phyloP scores from a whole-genome alignment of 2,888 invertebrate genomes.

The Achlya flavicornis region DNA sequence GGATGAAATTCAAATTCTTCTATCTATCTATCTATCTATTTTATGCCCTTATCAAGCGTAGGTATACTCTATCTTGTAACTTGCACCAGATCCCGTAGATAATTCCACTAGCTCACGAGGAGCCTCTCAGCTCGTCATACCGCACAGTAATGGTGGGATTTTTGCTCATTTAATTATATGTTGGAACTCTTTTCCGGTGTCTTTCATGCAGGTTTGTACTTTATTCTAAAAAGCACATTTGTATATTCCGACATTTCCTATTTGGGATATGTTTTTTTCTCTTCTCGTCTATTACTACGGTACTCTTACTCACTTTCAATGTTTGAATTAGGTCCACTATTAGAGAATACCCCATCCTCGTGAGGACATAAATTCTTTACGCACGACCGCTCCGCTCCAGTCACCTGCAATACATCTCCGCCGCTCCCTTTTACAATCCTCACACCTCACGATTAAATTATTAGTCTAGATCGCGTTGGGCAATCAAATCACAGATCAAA shows the following conservation, averaged over 20 bases:
- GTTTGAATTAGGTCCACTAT: not conserved
- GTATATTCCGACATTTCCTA: no score
- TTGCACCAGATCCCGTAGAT: not conserved
- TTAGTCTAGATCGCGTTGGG: not conserved
- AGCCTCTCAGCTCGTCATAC: not conserved
- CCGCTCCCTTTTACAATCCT: not conserved
- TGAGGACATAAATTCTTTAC: not conserved
- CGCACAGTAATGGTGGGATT: not conserved
- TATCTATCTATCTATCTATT: no score
- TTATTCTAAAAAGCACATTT: no score
- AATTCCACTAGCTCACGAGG: not conserved
- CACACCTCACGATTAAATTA: not conserved
- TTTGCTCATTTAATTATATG: not conserved
- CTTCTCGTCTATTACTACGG: no score
- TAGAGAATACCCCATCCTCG: not conserved
- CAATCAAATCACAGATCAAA: conserved; percentile 2
- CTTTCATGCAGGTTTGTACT: not conserved
- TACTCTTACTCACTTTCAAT: no score
- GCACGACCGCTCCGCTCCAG: not conserved
- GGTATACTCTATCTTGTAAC: not conserved
- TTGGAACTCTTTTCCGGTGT: not conserved
- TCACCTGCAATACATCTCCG: not conserved
- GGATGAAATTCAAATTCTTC: no score
- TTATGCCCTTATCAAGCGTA: no score
- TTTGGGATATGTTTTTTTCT: no score